Percentiles rank a stretch among this genome's conserved stretches.
Conservation (phyloP, 2,888 invertebrate species). For the Leucophenga maculata region DNA sequence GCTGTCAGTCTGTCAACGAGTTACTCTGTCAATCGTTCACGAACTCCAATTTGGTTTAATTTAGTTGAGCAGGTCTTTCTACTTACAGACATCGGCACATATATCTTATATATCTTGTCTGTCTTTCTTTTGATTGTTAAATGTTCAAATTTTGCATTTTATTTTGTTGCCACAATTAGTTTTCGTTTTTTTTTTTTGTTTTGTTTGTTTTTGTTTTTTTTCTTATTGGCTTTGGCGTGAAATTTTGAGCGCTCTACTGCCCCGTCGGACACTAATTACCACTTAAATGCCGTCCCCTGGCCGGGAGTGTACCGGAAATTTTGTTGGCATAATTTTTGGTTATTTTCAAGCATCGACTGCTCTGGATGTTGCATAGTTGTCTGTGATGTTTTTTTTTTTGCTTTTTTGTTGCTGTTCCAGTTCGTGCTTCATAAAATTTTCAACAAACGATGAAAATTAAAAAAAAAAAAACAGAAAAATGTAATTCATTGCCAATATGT, state of each 20-base stretch:
- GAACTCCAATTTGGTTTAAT: background rate
- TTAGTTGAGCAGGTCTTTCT: no score
- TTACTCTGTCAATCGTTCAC: background rate
- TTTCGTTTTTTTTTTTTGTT: no score
- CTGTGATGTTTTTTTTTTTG: background rate
- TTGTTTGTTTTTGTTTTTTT: no score
- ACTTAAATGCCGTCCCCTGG: background rate
- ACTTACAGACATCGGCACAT: no score
- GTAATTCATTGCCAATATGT: conserved; percentile 22
- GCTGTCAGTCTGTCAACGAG: background rate
- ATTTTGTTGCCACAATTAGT: no score
- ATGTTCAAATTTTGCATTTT: conserved; percentile 6
- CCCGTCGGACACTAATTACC: conserved; percentile 10
- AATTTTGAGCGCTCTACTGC: background rate
- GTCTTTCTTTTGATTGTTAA: no score
- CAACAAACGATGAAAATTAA: background rate
- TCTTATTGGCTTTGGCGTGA: no score
- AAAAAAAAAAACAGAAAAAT: no score
- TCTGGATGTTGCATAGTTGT: background rate
- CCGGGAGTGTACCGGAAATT: conserved; percentile 49
- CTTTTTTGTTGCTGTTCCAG: background rate
- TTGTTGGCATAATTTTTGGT: conserved; percentile 63
- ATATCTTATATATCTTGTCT: no score
- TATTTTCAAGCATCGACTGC: conserved; percentile 35
- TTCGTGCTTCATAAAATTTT: background rate